Base-by-base conservation (phyloP, 2,888 invertebrate species). In the Leptothorax acervorum region DNA sequence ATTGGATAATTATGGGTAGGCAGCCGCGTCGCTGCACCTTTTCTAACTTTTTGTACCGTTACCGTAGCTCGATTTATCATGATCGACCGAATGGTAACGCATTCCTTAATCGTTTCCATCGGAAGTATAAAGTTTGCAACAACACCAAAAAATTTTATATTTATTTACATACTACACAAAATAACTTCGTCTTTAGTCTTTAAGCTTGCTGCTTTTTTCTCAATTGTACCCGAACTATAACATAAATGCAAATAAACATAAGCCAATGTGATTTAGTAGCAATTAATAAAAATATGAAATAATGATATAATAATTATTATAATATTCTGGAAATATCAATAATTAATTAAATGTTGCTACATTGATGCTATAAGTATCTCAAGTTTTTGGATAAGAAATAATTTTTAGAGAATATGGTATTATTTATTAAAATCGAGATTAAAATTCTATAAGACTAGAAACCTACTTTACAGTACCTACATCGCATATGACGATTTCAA, bases 1-100 rank as follows among this genome's bases (percentile, higher is more conserved):
- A 66, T 45, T 92, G 92, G 91, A 92, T 92, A 93, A 93, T 92
- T 92, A 89, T 86, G 76, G 75, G 84, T 55, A 68, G 51, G 71
- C 82, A 75, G 28, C 28, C 78, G 55, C 79, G 71, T 84, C 28
- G 63, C 12, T 31, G 51, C 66, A 79, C 70, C 78, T 83, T 81
- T 84, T 71, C 18, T 74, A 79, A 48, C 60, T 60, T 68, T 65
- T 85, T 82, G 57, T 66, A 81, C 63, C 73, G 51, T 70, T 78
- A 86, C 74, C 57, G 82, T 76, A 81, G 71, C 23, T 83, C 84
- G 55, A 83, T 81, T 62, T 85, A 84, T 82, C 65, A 23, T 31
- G 82, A 83, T 85, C 84, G 83, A 84, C 73, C 31, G 42, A 53
- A 76, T 63, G 66, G 23, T 60, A 73, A 71, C 60, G 65, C 71